phyloP scores from a whole-genome alignment of 1,140 invertebrate genomes.

The Thaumatotibia leucotreta region DNA sequence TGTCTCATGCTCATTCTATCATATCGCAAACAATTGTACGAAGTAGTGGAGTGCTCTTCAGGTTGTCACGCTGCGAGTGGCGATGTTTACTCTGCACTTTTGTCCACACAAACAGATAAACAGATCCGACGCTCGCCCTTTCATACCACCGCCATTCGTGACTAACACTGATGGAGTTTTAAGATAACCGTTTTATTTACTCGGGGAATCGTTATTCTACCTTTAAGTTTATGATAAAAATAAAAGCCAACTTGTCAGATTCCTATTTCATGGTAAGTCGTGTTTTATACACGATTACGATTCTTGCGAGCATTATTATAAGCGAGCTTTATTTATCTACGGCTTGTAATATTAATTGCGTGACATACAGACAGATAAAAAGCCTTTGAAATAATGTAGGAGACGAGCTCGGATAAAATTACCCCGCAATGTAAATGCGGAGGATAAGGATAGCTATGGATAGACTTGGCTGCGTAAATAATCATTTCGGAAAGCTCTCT shows the following conservation, averaged over 20 bases:
- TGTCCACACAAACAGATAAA: slow-evolving; percentile 52
- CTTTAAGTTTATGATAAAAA: slow-evolving; percentile 31
- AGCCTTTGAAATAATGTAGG: neutral
- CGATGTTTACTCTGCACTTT: slow-evolving; percentile 50
- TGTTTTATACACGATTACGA: neutral
- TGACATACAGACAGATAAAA: neutral
- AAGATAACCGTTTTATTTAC: slow-evolving; percentile 66
- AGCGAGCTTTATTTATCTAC: neutral
- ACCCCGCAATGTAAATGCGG: neutral
- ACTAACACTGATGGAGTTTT: slow-evolving; percentile 52
- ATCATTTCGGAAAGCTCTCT: slow-evolving; percentile 39
- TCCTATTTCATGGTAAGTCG: slow-evolving; percentile 5
- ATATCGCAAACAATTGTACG: slow-evolving; percentile 6
- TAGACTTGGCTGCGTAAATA: slow-evolving; percentile 24
- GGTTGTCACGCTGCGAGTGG: slow-evolving; percentile 19
- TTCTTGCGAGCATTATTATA: neutral
- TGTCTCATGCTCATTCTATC: neutral
- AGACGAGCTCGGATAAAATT: neutral
- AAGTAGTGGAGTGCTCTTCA: slow-evolving; percentile 1
- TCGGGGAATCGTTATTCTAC: slow-evolving; percentile 38
- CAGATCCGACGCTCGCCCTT: slow-evolving; percentile 45
- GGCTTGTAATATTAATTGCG: neutral
- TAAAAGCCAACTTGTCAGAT: slow-evolving; percentile 30
- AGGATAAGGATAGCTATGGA: neutral
- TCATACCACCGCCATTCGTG: slow-evolving; percentile 59